Percentiles rank a stretch among this genome's conserved stretches.
Evolutionary conservation across 2,797 vertebrate species (phyloP).

Genomic region (Betta splendens): DNA sequence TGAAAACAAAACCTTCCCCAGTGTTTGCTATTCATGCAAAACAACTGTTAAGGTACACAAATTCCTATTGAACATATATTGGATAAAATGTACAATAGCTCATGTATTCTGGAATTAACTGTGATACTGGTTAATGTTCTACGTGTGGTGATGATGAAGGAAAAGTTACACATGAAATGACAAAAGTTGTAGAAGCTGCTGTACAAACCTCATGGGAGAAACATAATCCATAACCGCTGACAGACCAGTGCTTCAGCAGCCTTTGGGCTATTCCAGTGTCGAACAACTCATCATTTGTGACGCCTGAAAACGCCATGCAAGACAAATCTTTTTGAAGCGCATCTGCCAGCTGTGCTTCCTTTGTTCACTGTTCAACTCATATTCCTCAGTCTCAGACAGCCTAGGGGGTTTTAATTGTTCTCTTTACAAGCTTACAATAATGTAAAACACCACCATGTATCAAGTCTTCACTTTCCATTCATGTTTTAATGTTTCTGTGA

Average conservation of each 20-base stretch:
- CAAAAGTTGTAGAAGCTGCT: conserved; percentile 14
- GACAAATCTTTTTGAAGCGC: conserved; percentile 48
- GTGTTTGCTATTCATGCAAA: too few species aligned
- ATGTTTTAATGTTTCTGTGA: too few species aligned
- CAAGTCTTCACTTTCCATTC: conserved; percentile 24
- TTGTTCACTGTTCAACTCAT: conserved; percentile 31
- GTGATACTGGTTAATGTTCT: too few species aligned
- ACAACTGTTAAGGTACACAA: too few species aligned
- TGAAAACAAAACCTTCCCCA: too few species aligned
- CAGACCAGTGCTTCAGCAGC: conserved; percentile 22
- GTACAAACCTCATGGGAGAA: conserved; percentile 36
- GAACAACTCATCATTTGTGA: conserved; percentile 60
- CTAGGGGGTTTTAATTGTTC: conserved; percentile 4
- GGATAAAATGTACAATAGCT: too few species aligned
- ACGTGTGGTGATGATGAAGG: neutral
- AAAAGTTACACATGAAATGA: conserved; percentile 14
- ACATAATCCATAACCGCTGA: conserved; percentile 48
- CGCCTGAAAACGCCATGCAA: conserved; percentile 66
- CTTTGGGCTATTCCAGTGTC: conserved; percentile 44
- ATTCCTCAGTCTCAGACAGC: conserved; percentile 33
- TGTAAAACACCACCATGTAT: too few species aligned
- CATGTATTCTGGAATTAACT: too few species aligned
- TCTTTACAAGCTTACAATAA: too few species aligned
- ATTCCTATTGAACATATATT: too few species aligned
- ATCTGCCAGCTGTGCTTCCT: conserved; percentile 55